Base-by-base conservation (phyloP, 2,888 invertebrate genomes). In the Rhamnusium bicolor region DNA sequence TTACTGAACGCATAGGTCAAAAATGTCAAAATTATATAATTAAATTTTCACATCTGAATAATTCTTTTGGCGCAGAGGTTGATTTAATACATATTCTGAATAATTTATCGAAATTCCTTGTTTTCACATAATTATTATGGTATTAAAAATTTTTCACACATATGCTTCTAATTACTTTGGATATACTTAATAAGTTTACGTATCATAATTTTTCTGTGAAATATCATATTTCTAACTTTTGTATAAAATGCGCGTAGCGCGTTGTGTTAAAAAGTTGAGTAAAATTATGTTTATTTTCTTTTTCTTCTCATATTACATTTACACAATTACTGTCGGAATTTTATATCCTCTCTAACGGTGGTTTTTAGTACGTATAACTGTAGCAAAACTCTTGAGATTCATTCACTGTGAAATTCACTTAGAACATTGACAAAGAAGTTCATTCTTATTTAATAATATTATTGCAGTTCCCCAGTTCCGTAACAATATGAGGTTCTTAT, bases 321-420 rank as follows among this genome's bases (percentile, higher is more conserved):
- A 40, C 54, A 27, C 54, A 16, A 29, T 62, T 47, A 46, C 54
- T 54, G 46, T 46, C 7, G 24, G n/a, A 10, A 63, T 60, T 51
- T 49, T 60, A 60, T 40, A 19, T 27, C 27, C 47, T 62, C 21
- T 29, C 16, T 70, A 70, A 70, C 70, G 63, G 70, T 65, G 54
- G 67, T 67, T 67, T 54, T 29, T 18, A 47, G 54, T 12, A 70
- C 62, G 54, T 12, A 56, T 70, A 62, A 70, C 70, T 62, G 62
- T 69, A 67, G 24, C 46, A 16, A 56, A 14, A 8, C 29, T 67
- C 56, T 67, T 47, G 24, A 24, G 54, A 56, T n/a, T 27, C 54
- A 54, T 27, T 14, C 7, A 56, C 56, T 47, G 6, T 67, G 56
- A 24, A 56, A 54, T 27, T 47, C 14, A 14, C 47, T 56, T 32